Conservation (phyloP, 2,113 vertebrate genomes). For the Paramormyrops kingsleyae region DNA sequence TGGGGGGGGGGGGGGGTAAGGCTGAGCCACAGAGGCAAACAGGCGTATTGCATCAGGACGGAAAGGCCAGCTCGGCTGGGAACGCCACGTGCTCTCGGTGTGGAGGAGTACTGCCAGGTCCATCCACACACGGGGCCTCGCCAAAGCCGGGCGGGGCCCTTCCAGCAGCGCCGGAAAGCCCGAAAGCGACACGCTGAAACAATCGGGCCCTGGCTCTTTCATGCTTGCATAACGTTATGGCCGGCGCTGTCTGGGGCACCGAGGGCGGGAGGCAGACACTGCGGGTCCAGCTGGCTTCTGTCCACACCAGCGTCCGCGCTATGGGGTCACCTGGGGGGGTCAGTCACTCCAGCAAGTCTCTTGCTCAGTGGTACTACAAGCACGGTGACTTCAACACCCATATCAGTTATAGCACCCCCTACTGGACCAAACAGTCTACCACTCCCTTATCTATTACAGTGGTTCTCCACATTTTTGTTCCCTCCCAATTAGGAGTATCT, state of each 20-base stretch:
- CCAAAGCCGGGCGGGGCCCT: background rate
- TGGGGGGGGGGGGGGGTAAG: background rate
- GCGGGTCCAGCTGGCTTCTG: background rate
- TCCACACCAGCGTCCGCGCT: background rate
- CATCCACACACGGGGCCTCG: background rate
- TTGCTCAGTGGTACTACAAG: background rate
- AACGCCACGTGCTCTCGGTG: background rate
- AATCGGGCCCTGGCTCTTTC: constrained; percentile 9
- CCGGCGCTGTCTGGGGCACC: background rate
- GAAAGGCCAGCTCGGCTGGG: background rate
- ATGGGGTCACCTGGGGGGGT: background rate
- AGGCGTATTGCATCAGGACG: background rate
- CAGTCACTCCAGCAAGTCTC: background rate
- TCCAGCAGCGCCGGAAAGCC: constrained; percentile 13
- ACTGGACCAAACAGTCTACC: background rate
- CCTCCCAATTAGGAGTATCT: too few species aligned
- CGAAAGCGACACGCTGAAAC: constrained; percentile 27
- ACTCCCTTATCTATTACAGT: background rate
- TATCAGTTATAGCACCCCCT: background rate
- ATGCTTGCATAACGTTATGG: constrained; percentile 33
- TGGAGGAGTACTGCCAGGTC: background rate
- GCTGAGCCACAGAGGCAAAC: background rate
- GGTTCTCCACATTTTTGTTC: too few species aligned
- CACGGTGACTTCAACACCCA: background rate
- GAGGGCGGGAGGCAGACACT: background rate